Conservation (phyloP, 2,888 invertebrate genomes). For the Conistra vaccinii region DNA sequence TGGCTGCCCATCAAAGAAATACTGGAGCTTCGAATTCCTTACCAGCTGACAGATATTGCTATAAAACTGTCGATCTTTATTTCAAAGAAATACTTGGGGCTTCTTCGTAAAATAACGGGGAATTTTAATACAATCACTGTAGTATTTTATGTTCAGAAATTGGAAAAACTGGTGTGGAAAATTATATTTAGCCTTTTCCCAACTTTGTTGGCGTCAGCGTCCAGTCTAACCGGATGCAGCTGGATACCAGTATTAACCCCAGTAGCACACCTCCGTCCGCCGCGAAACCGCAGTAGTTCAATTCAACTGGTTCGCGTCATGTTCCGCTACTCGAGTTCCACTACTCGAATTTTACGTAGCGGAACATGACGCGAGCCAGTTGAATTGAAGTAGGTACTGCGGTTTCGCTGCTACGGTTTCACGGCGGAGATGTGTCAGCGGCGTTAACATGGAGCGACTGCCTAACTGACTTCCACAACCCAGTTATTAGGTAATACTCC, state of each 20-base stretch:
- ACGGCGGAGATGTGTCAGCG: too few relatives aligned
- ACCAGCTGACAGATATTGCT: slow-evolving; percentile 11
- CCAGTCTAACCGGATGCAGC: background rate
- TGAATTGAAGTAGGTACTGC: too few relatives aligned
- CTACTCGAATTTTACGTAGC: too few relatives aligned
- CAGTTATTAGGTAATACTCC: slow-evolving; percentile 1
- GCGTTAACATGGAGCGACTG: background rate
- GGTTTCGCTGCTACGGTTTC: too few relatives aligned
- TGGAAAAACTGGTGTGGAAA: background rate
- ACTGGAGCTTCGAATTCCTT: slow-evolving; percentile 13
- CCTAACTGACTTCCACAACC: background rate
- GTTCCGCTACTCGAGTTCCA: too few relatives aligned
- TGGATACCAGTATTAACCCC: background rate
- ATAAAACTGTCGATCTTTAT: slow-evolving; percentile 15
- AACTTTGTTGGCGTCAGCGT: background rate
- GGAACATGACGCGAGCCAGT: too few relatives aligned
- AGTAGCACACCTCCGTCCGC: too few relatives aligned
- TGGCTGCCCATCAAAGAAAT: slow-evolving; percentile 32
- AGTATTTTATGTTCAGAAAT: background rate
- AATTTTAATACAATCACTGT: slow-evolving; percentile 4
- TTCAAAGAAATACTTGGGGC: slow-evolving; percentile 23
- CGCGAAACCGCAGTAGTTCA: too few relatives aligned
- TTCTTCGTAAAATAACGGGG: slow-evolving; percentile 14
- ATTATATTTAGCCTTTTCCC: background rate
- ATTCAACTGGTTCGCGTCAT: too few relatives aligned